Conservation (phyloP, 1,140 invertebrate genomes). For the Stratiolaelaps scimitus region DNA sequence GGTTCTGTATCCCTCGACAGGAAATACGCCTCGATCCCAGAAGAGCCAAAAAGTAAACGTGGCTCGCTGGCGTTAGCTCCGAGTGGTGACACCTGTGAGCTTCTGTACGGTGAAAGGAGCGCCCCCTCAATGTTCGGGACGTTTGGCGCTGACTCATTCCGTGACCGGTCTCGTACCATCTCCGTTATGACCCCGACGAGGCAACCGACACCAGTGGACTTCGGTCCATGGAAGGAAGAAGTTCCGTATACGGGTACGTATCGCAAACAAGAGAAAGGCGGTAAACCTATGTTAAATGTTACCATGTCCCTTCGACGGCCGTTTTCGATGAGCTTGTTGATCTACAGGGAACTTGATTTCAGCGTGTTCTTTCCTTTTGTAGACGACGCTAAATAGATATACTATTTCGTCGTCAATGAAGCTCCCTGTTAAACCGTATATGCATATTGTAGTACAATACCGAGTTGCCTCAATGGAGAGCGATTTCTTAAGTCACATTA, state of each 20-base stretch:
- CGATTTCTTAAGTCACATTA: too few relatives aligned
- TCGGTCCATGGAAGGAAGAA: slow-evolving; percentile 28
- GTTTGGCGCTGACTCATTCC: slow-evolving; percentile 16
- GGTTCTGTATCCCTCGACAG: slow-evolving; percentile 41
- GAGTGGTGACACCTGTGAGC: not conserved
- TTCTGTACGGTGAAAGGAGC: not conserved
- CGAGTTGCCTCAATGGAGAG: too few relatives aligned
- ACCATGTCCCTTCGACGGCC: too few relatives aligned
- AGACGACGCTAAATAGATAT: too few relatives aligned
- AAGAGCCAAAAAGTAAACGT: slow-evolving; percentile 50
- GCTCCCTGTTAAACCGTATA: too few relatives aligned
- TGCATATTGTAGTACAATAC: too few relatives aligned
- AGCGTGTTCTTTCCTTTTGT: too few relatives aligned
- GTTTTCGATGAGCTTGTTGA: too few relatives aligned
- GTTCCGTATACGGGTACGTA: slow-evolving; percentile 28
- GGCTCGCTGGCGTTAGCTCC: not conserved
- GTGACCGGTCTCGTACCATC: slow-evolving; percentile 66
- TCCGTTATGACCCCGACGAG: slow-evolving; percentile 64
- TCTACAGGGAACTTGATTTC: too few relatives aligned
- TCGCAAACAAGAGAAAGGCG: too few relatives aligned
- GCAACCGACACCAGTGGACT: slow-evolving; percentile 27
- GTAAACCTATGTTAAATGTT: too few relatives aligned
- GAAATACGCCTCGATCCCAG: slow-evolving; percentile 67
- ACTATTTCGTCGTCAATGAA: too few relatives aligned
- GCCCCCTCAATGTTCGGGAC: slow-evolving; percentile 20